These are phyloP conservation scores for Dilophus febrilis DNA, from an alignment of 2,888 invertebrate species.

Conservation along the genomic window DNA sequence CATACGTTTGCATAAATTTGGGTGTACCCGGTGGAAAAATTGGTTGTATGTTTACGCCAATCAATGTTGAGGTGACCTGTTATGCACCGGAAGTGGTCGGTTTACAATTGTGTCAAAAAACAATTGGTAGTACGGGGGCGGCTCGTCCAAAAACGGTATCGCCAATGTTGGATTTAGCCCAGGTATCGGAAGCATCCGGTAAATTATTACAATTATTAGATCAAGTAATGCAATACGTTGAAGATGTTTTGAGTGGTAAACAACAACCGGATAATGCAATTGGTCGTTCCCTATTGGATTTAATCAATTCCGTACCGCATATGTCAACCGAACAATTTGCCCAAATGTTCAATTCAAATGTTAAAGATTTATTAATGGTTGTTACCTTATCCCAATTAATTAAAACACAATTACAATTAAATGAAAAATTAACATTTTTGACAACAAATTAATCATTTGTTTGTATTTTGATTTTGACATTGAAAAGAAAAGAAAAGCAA, in stretches of 20 bases:
- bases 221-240: slow-evolving; percentile 68
- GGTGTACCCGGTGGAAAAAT: slow-evolving; percentile 88
- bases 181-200: slow-evolving; percentile 70
- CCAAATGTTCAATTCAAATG: slow-evolving; percentile 87
- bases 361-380: slow-evolving; percentile 95
- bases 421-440: slow-evolving; percentile 83
- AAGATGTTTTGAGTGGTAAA: slow-evolving; percentile 74
- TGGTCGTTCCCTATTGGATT: slow-evolving; percentile 75
- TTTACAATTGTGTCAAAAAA: slow-evolving; percentile 68
- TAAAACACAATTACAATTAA: slow-evolving; percentile 88
- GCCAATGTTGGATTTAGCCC: slow-evolving; percentile 54
- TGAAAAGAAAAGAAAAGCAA: too few species aligned
- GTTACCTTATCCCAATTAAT: slow-evolving; percentile 89
- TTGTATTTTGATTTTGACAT: too few species aligned
- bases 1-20: slow-evolving; percentile 80
- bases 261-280: slow-evolving; percentile 67
- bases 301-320: slow-evolving; percentile 82
- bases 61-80: slow-evolving; percentile 71
- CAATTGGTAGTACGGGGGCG: slow-evolving; percentile 38
- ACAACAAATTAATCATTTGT: slow-evolving; percentile 54
- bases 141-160: slow-evolving; percentile 44
- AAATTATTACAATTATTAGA: slow-evolving; percentile 62
- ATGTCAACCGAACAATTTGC: slow-evolving; percentile 83
- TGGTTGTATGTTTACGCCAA: slow-evolving; percentile 93
- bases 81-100: slow-evolving; percentile 86